Percentiles rank a stretch among this genome's conserved stretches.
phyloP scores from a whole-genome alignment of 2,113 vertebrate genomes.

The Rallus limicola region DNA sequence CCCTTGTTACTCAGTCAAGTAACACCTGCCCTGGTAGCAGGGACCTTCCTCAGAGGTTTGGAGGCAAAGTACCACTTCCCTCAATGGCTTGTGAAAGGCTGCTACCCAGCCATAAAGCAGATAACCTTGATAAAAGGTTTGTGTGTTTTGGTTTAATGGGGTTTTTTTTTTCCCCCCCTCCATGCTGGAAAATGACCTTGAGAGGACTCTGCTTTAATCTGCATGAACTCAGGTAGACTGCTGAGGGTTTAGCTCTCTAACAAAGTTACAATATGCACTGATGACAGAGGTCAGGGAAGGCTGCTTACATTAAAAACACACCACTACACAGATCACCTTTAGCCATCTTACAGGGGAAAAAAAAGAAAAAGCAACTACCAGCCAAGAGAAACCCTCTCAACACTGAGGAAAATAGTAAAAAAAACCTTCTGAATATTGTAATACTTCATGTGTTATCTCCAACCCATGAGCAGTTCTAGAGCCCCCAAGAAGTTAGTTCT shows the following conservation, averaged over 20 bases:
- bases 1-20: neutral
- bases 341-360: neutral
- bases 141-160: neutral
- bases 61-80: neutral
- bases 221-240: neutral
- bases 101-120: neutral
- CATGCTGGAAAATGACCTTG: neutral
- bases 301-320: neutral
- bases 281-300: neutral
- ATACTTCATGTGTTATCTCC: neutral
- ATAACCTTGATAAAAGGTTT: neutral
- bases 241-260: neutral
- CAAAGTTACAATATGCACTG: accelerated
- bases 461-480: neutral
- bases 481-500: neutral
- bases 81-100: neutral
- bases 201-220: neutral
- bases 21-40: neutral
- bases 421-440: neutral
- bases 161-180: neutral
- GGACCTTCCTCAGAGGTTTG: neutral
- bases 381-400: neutral
- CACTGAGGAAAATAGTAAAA: neutral
- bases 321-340: neutral
- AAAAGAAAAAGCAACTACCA: neutral